These are phyloP conservation scores for Diachasma alloeum DNA, from an alignment of 1,140 invertebrate species.

Conservation along the genomic window DNA sequence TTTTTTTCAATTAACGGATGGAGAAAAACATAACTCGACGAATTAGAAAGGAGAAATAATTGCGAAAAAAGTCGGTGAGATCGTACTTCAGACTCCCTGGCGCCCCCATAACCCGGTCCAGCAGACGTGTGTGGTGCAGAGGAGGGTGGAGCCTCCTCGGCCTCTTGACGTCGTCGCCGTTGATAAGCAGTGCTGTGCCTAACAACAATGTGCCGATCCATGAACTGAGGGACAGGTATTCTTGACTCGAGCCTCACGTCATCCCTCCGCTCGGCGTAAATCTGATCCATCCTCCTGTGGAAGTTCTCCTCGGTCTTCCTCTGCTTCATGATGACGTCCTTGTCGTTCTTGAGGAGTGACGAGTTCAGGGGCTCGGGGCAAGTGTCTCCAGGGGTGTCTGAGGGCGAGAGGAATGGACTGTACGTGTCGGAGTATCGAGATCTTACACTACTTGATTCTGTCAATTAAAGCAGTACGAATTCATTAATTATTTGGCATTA, in stretches of 20 bases:
- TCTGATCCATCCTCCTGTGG: slow-evolving; percentile 34
- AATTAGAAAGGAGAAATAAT: not conserved
- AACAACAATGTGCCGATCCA: slow-evolving; percentile 33
- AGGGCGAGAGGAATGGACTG: not conserved
- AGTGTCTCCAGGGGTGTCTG: not conserved
- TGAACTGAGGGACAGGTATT: slow-evolving; percentile 41
- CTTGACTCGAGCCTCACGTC: slow-evolving; percentile 38
- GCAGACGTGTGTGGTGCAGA: slow-evolving; percentile 20
- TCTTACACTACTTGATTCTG: not conserved
- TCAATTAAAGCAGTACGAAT: not conserved
- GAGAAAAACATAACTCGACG: too few species aligned
- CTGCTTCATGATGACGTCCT: slow-evolving; percentile 35
- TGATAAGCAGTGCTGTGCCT: slow-evolving; percentile 45
- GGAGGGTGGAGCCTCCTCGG: not conserved
- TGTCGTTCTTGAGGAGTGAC: slow-evolving; percentile 20
- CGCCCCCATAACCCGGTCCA: not conserved
- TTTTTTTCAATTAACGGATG: too few species aligned
- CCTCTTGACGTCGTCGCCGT: slow-evolving; percentile 33
- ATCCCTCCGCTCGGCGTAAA: slow-evolving; percentile 26
- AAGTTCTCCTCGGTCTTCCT: slow-evolving; percentile 36
- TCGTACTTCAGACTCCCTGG: not conserved
- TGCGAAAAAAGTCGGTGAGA: not conserved
- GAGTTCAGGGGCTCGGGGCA: not conserved
- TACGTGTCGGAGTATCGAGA: not conserved
- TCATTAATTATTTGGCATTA: not conserved